Evolutionary conservation across 2,113 vertebrate species (phyloP).

Genomic region (Hemichromis elongatus): DNA sequence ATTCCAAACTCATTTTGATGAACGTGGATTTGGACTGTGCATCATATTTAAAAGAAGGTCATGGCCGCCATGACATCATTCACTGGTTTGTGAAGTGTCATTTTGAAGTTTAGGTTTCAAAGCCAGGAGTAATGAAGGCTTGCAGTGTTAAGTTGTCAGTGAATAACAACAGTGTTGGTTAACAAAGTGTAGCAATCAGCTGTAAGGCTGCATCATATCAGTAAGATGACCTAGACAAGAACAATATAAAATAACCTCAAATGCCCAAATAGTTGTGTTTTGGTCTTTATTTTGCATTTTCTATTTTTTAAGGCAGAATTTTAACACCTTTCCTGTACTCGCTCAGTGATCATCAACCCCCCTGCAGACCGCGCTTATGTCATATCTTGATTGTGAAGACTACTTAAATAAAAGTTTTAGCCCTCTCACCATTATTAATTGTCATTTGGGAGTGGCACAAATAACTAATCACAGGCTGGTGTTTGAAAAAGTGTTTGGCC

Average conservation of each 20-base stretch:
- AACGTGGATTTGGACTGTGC: background rate
- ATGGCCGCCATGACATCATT: background rate
- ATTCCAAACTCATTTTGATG: background rate
- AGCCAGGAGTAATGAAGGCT: no score
- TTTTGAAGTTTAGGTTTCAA: rapidly evolving
- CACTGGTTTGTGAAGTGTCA: background rate
- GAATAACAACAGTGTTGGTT: background rate
- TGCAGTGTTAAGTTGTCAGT: background rate
- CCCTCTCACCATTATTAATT: background rate
- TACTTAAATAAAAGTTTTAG: background rate
- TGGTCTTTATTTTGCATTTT: background rate
- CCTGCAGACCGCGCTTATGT: background rate
- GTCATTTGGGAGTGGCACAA: background rate
- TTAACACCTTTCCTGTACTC: rapidly evolving
- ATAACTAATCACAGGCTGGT: background rate
- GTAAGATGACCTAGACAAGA: rapidly evolving
- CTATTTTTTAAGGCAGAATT: rapidly evolving
- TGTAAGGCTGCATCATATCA: background rate
- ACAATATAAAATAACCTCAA: background rate
- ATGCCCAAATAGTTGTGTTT: no score
- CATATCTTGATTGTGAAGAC: background rate
- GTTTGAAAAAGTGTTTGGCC: background rate
- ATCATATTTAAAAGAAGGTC: background rate
- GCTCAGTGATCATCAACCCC: rapidly evolving
- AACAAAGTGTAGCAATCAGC: background rate